Percentiles rank a stretch among this genome's conserved stretches.
Conservation (phyloP, 2,113 vertebrate species). For the Lophius piscatorius region DNA sequence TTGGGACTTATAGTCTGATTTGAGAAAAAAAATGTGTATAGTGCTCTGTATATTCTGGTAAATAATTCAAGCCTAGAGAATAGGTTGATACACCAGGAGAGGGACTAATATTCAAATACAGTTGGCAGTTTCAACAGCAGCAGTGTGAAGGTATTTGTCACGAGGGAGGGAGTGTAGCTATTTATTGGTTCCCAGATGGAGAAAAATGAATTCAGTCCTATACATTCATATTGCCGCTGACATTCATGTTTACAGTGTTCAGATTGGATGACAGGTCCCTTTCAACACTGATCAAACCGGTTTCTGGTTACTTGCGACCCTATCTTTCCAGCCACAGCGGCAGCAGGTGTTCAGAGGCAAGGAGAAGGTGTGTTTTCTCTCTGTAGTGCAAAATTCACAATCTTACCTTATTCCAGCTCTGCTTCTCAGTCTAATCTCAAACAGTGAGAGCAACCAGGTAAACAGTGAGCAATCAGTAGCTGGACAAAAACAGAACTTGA, state of each 20-base stretch:
- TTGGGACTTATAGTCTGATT: constrained; percentile 46
- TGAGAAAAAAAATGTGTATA: constrained; percentile 29
- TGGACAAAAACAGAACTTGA: constrained; percentile 55
- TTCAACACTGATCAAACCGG: constrained; percentile 55
- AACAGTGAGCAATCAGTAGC: constrained; percentile 38
- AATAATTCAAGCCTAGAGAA: constrained; percentile 56
- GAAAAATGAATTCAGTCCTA: constrained; percentile 11
- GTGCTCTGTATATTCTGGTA: constrained; percentile 28
- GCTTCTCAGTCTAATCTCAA: constrained; percentile 23
- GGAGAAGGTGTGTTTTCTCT: constrained; percentile 35
- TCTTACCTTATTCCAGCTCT: constrained; percentile 27
- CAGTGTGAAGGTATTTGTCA: constrained; percentile 15
- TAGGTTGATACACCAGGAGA: constrained; percentile 17
- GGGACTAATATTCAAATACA: constrained; percentile 7
- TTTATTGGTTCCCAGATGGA: constrained; percentile 1
- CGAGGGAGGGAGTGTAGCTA: not conserved
- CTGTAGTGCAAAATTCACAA: constrained; percentile 37
- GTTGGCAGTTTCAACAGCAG: constrained; percentile 2
- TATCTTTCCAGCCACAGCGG: constrained; percentile 16
- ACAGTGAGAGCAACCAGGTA: constrained; percentile 27
- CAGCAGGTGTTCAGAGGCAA: constrained; percentile 70
- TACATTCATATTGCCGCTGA: not conserved
- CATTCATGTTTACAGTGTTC: constrained; percentile 49
- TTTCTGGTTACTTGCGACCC: constrained; percentile 39
- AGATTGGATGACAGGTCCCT: constrained; percentile 28